A percentile compares a stretch with the other conserved stretches of the same genome.
phyloP scores from a whole-genome alignment of 2,113 vertebrate genomes.

The Nyctibius bracteatus region DNA sequence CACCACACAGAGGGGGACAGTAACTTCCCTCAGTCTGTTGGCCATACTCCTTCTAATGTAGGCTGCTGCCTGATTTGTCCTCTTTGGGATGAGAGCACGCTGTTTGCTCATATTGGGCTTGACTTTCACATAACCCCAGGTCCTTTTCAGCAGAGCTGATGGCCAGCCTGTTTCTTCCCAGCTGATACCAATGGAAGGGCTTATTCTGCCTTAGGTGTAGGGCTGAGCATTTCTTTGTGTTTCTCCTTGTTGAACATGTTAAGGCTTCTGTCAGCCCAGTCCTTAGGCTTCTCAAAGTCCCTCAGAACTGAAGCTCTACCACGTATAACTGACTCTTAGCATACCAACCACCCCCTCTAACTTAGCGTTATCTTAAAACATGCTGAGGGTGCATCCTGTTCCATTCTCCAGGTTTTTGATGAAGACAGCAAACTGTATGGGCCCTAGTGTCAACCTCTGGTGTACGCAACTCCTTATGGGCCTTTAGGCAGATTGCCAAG shows the following conservation, averaged over 20 bases:
- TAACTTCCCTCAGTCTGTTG: not conserved
- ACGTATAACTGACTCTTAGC: no score
- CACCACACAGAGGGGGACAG: not conserved
- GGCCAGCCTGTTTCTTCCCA: not conserved
- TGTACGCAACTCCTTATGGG: not conserved
- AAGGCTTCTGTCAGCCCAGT: not conserved
- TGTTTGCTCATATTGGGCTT: not conserved
- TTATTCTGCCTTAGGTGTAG: not conserved
- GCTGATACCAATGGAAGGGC: not conserved
- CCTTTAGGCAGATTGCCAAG: not conserved
- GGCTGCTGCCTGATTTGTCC: not conserved
- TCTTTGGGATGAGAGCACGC: accelerated
- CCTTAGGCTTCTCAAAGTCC: not conserved
- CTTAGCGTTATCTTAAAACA: not conserved
- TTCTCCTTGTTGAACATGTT: not conserved
- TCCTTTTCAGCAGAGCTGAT: not conserved
- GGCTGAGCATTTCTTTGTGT: not conserved
- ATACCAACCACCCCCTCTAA: not conserved
- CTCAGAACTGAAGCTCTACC: not conserved
- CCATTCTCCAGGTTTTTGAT: not conserved
- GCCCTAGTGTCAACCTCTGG: not conserved
- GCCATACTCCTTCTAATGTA: not conserved
- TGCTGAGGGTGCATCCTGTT: not conserved
- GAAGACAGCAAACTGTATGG: not conserved
- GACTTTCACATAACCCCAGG: not conserved